These are phyloP conservation scores for Branchipolynoe longqiensis DNA, from an alignment of 2,888 invertebrate genomes.

Conservation along the genomic window DNA sequence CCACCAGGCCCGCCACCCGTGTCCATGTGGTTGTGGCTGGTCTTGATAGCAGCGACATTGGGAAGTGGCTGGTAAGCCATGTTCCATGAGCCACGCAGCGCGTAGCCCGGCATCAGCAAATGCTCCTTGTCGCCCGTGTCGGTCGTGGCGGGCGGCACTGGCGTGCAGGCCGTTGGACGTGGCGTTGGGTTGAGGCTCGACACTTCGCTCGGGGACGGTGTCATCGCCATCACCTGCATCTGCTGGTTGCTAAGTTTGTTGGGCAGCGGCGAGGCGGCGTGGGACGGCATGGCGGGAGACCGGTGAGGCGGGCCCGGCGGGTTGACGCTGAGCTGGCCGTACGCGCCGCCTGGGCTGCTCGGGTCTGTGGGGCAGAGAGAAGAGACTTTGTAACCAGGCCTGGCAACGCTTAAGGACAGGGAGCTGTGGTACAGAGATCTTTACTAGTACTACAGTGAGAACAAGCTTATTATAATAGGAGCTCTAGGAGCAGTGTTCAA, in stretches of 20 bases:
- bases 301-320: background rate
- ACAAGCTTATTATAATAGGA: too few species aligned
- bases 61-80: slow-evolving; percentile 60
- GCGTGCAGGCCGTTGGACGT: slow-evolving; percentile 20
- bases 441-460: too few species aligned
- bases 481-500: too few species aligned
- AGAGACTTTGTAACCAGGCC: background rate
- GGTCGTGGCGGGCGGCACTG: background rate
- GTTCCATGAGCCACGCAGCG: slow-evolving; percentile 60
- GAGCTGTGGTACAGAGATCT: too few species aligned
- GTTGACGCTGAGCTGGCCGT: too few species aligned
- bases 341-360: slow-evolving; percentile 15
- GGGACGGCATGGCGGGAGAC: slow-evolving; percentile 19
- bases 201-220: slow-evolving; percentile 59
- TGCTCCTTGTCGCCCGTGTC: slow-evolving; percentile 41
- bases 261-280: slow-evolving; percentile 11
- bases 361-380: slow-evolving; percentile 2
- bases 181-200: slow-evolving; percentile 61
- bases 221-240: slow-evolving; percentile 57
- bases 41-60: background rate
- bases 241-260: slow-evolving; percentile 53
- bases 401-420: too few species aligned
- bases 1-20: background rate
- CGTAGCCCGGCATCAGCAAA: slow-evolving; percentile 59
- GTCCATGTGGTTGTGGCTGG: background rate